Percentiles rank a stretch among this genome's conserved stretches.
phyloP scores from a whole-genome alignment of 2,888 invertebrate genomes.

The Proisotoma minuta region DNA sequence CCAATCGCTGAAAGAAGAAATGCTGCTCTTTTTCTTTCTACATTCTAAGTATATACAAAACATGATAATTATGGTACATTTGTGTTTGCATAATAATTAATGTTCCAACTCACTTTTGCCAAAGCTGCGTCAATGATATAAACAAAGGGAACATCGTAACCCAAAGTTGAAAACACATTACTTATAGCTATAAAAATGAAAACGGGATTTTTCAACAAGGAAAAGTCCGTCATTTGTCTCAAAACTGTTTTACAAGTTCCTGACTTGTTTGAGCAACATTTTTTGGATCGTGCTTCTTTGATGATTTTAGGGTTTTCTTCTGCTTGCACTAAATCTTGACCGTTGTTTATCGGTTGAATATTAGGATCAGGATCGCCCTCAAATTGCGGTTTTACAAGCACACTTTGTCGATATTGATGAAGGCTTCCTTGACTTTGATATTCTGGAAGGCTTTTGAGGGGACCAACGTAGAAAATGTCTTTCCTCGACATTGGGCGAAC shows the following conservation, averaged over 20 bases:
- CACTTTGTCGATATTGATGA: conserved; percentile 61
- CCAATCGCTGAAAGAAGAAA: conserved; percentile 35
- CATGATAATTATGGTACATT: not conserved
- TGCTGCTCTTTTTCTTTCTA: conserved; percentile 53
- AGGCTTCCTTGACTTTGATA: conserved; percentile 87
- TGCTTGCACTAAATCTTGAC: not conserved
- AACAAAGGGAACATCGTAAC: conserved; percentile 92
- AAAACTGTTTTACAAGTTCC: conserved; percentile 77
- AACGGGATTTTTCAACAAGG: conserved; percentile 78
- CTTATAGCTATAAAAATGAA: conserved; percentile 87
- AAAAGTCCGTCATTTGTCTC: conserved; percentile 84
- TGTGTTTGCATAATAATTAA: not conserved
- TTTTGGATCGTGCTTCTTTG: too few relatives aligned
- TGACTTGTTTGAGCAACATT: too few relatives aligned
- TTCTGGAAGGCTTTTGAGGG: conserved; percentile 69
- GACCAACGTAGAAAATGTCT: not conserved
- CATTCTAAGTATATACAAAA: conserved; percentile 57
- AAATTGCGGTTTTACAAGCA: too few relatives aligned
- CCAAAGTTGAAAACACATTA: conserved; percentile 94
- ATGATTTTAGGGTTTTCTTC: not conserved
- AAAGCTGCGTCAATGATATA: conserved; percentile 80
- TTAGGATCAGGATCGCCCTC: too few relatives aligned
- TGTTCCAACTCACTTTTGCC: conserved; percentile 58
- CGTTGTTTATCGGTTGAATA: not conserved
- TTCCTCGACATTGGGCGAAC: not conserved